Evolutionary conservation across 1,140 invertebrate species (phyloP).

Genomic region (Rhyacophila brunnea): DNA sequence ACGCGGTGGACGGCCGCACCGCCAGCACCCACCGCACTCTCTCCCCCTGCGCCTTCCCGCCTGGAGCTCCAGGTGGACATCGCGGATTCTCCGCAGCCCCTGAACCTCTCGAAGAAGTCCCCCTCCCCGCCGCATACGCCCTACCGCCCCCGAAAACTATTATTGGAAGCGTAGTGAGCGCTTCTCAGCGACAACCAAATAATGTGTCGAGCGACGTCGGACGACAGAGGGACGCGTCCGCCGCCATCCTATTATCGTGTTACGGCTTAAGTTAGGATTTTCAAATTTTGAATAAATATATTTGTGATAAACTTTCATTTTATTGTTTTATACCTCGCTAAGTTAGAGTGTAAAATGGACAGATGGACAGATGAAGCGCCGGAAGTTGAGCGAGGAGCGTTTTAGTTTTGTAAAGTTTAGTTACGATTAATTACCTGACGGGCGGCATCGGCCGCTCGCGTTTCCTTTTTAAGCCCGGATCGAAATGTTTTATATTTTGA

Average conservation of each 20-base stretch:
- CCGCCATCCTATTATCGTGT: conserved; percentile 32
- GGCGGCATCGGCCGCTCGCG: not conserved
- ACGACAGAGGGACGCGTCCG: conserved; percentile 15
- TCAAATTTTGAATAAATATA: conserved; percentile 36
- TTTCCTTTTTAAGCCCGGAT: conserved; percentile 18
- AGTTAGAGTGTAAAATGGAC: conserved; percentile 23
- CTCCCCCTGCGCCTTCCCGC: conserved; percentile 47
- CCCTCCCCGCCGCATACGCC: conserved; percentile 67
- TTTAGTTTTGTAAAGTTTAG: too few species aligned
- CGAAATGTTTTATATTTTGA: conserved; percentile 37
- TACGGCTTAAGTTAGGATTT: conserved; percentile 32
- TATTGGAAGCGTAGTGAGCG: conserved; percentile 59
- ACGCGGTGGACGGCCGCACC: conserved; percentile 37
- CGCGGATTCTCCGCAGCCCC: conserved; percentile 76
- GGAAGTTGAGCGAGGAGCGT: too few species aligned
- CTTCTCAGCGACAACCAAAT: conserved; percentile 39
- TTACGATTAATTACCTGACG: conserved; percentile 2
- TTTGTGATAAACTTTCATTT: conserved; percentile 36
- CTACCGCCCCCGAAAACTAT: conserved; percentile 55
- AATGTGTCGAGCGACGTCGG: conserved; percentile 25
- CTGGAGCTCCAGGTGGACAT: conserved; percentile 80
- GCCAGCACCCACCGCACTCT: conserved; percentile 44
- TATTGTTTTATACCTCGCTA: conserved; percentile 26
- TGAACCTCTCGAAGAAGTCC: conserved; percentile 87
- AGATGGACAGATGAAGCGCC: not conserved